Evolutionary conservation across 2,113 vertebrate genomes (phyloP).

Genomic region (Amazona vittata): DNA sequence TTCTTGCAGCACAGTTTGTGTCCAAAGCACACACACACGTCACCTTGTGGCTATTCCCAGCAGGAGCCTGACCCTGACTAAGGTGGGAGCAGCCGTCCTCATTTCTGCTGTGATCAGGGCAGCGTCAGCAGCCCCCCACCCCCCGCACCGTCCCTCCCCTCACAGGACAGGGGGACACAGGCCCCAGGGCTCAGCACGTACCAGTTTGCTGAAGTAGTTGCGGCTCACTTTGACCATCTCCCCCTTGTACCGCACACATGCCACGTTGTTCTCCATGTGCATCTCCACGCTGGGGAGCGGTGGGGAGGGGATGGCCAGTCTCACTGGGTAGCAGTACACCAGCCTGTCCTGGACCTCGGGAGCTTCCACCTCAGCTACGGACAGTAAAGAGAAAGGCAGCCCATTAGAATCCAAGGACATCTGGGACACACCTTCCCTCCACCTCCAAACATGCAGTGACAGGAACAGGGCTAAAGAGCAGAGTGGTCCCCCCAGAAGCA

Average conservation of each 20-base stretch:
- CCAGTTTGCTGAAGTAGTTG: slow-evolving; percentile 96
- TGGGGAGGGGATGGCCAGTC: slow-evolving; percentile 83
- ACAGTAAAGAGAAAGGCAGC: neutral
- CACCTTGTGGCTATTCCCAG: neutral
- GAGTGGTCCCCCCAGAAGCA: neutral
- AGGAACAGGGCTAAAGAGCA: neutral
- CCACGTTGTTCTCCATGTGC: slow-evolving; percentile 92
- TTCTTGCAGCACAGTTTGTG: neutral
- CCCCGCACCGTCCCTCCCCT: neutral
- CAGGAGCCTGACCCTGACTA: neutral
- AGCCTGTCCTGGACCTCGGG: slow-evolving; percentile 83
- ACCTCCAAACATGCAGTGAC: neutral
- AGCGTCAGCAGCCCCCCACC: neutral
- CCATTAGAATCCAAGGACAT: neutral
- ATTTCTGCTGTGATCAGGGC: neutral
- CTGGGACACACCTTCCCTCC: neutral
- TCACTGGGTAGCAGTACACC: slow-evolving; percentile 92
- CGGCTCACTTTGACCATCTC: slow-evolving; percentile 97
- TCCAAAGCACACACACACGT: rapidly evolving
- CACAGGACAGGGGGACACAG: neutral
- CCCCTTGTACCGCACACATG: slow-evolving; percentile 92
- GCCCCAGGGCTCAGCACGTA: slow-evolving; percentile 43
- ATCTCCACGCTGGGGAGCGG: slow-evolving; percentile 89
- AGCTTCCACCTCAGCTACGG: slow-evolving; percentile 74
- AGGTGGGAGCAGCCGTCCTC: neutral